These are phyloP conservation scores for Drosophila atroscutellata DNA, from an alignment of 2,888 invertebrate species.

Conservation along the genomic window DNA sequence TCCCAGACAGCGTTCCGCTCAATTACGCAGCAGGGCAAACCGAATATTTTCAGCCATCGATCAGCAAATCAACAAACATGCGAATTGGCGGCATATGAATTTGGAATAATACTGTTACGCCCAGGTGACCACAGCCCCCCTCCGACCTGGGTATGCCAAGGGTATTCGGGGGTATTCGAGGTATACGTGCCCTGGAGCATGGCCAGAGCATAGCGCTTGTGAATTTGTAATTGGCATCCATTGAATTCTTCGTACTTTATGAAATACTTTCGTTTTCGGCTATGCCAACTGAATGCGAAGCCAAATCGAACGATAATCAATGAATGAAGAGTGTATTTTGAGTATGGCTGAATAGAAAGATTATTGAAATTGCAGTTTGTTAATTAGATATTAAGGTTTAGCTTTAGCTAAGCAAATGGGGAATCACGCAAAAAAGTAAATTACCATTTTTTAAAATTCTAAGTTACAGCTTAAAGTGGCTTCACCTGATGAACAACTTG, in stretches of 20 bases:
- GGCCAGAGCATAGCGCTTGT: slow-evolving; percentile 37
- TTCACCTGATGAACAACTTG: background rate
- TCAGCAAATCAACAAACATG: slow-evolving; percentile 48
- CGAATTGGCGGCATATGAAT: slow-evolving; percentile 65
- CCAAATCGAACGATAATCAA: background rate
- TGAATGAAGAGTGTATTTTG: background rate
- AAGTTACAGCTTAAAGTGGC: background rate
- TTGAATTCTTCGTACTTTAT: background rate
- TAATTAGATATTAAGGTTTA: background rate
- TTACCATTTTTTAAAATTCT: background rate
- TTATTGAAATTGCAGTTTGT: background rate
- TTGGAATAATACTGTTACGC: slow-evolving; percentile 49
- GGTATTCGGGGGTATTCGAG: slow-evolving; percentile 14
- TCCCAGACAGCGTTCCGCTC: slow-evolving; percentile 10
- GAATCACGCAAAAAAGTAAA: background rate
- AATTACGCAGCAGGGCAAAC: slow-evolving; percentile 63
- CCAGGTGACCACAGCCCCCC: slow-evolving; percentile 49
- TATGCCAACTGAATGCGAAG: background rate
- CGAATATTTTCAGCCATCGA: slow-evolving; percentile 33
- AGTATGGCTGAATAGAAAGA: background rate
- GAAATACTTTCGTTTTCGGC: slow-evolving; percentile 55
- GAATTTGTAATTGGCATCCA: slow-evolving; percentile 41
- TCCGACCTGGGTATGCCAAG: slow-evolving; percentile 27
- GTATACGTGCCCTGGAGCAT: slow-evolving; percentile 57
- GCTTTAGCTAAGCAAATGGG: background rate